Conservation (phyloP, 1,140 invertebrate species). For the Drosophila tristis region DNA sequence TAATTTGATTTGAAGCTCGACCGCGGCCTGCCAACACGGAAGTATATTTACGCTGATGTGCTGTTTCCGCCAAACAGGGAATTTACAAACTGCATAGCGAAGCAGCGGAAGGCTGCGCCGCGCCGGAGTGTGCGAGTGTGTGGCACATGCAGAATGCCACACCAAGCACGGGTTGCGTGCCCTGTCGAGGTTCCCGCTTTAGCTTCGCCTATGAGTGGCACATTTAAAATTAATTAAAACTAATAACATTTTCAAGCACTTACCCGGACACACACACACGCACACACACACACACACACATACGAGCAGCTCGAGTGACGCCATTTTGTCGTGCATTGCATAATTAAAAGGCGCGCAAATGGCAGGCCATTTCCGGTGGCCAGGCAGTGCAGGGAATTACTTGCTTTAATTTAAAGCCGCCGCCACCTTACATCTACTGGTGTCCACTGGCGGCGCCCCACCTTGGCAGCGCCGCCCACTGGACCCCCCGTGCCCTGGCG, state of each 20-base stretch:
- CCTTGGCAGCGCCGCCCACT: not conserved
- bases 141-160: constrained; percentile 1
- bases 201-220: constrained; percentile 10
- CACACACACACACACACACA: not conserved
- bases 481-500: not conserved
- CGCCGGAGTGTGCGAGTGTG: no score
- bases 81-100: constrained; percentile 37
- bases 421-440: constrained; percentile 16
- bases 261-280: constrained; percentile 23
- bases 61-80: constrained; percentile 6
- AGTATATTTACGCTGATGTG: constrained; percentile 9
- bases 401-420: constrained; percentile 38
- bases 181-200: not conserved
- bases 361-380: constrained; percentile 57
- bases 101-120: constrained; percentile 6
- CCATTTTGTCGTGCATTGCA: constrained; percentile 62
- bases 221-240: constrained; percentile 73
- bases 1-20: constrained; percentile 57
- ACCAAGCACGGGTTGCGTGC: constrained; percentile 38
- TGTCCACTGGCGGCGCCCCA: constrained; percentile 9
- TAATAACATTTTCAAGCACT: constrained; percentile 65
- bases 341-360: constrained; percentile 65
- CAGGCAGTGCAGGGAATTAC: constrained; percentile 7
- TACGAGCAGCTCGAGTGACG: constrained; percentile 27
- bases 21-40: constrained; percentile 18